Percentiles rank a stretch among this genome's conserved stretches.
phyloP scores from a whole-genome alignment of 2,888 invertebrate species.

The Macropis europaea region DNA sequence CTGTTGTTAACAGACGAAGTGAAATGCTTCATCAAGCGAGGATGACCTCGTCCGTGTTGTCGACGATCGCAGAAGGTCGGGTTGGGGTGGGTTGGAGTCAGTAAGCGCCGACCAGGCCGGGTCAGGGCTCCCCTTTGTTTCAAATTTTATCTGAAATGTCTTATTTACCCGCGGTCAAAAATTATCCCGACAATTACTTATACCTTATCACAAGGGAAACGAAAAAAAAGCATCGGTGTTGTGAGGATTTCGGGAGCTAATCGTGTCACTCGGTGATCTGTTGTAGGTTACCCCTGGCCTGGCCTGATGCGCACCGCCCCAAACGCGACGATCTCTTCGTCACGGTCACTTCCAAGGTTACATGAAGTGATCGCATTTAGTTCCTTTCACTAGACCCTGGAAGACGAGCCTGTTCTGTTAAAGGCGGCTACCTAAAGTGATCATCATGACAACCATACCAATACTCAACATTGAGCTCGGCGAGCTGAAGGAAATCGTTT shows the following conservation, averaged over 20 bases:
- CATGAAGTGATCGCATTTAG: conserved; percentile 72
- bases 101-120: conserved; percentile 77
- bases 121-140: conserved; percentile 77
- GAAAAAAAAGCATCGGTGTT: conserved; percentile 2
- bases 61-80: conserved; percentile 38
- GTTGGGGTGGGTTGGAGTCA: conserved; percentile 30
- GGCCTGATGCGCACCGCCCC: conserved; percentile 79
- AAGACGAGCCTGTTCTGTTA: conserved; percentile 47
- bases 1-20: conserved; percentile 36
- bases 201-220: neutral
- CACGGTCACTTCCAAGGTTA: conserved; percentile 69
- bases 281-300: conserved; percentile 80
- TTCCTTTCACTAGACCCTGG: conserved; percentile 66
- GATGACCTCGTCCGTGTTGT: conserved; percentile 21
- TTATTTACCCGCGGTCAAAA: conserved; percentile 14
- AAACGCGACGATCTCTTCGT: conserved; percentile 75
- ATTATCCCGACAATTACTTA: neutral
- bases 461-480: conserved; percentile 92
- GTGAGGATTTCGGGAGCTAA: conserved; percentile 53
- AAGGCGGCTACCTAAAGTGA: conserved; percentile 25
- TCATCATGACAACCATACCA: conserved; percentile 83
- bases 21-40: conserved; percentile 39
- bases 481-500: conserved; percentile 91
- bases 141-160: conserved; percentile 3
- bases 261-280: conserved; percentile 69